A percentile compares a stretch with the other conserved stretches of the same genome.
Conservation (phyloP, 2,797 vertebrate species). For the Enteromius afrohamiltoni region DNA sequence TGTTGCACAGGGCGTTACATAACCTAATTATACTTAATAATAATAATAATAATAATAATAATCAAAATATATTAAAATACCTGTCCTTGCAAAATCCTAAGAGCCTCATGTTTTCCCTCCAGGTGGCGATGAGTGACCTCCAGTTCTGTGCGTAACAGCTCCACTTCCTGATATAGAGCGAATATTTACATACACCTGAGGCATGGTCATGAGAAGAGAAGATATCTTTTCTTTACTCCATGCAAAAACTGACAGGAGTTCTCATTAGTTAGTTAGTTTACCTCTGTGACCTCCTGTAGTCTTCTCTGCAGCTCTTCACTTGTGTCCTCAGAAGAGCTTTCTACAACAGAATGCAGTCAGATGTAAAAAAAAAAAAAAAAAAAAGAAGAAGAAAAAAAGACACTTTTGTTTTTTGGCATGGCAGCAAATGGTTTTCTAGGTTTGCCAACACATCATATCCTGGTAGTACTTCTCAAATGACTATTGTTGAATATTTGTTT, state of each 20-base stretch:
- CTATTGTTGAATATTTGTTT: conserved; percentile 45
- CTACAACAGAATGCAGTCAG: conserved; percentile 65
- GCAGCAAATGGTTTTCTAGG: neutral
- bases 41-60: neutral
- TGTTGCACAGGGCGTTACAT: neutral
- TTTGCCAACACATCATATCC: conserved; percentile 42
- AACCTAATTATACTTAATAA: neutral
- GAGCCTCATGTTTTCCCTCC: conserved; percentile 90
- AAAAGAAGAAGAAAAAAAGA: neutral
- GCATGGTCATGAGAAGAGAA: neutral
- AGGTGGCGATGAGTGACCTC: conserved; percentile 88
- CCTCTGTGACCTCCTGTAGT: conserved; percentile 84
- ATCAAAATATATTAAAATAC: conserved; percentile 66
- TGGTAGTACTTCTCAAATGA: conserved; percentile 35
- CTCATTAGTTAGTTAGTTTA: conserved; percentile 58
- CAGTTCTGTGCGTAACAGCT: conserved; percentile 85
- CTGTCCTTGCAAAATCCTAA: conserved; percentile 91
- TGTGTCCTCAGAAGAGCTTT: conserved; percentile 74
- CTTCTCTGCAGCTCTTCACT: conserved; percentile 81
- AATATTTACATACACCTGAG: conserved; percentile 28
- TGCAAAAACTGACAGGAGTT: neutral
- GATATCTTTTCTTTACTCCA: neutral
- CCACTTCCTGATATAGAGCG: conserved; percentile 78
- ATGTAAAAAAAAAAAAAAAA: neutral
- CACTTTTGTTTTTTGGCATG: conserved; percentile 10